Evolutionary conservation across 2,888 invertebrate genomes (phyloP).

Genomic region (Lasioglossum calceatum): DNA sequence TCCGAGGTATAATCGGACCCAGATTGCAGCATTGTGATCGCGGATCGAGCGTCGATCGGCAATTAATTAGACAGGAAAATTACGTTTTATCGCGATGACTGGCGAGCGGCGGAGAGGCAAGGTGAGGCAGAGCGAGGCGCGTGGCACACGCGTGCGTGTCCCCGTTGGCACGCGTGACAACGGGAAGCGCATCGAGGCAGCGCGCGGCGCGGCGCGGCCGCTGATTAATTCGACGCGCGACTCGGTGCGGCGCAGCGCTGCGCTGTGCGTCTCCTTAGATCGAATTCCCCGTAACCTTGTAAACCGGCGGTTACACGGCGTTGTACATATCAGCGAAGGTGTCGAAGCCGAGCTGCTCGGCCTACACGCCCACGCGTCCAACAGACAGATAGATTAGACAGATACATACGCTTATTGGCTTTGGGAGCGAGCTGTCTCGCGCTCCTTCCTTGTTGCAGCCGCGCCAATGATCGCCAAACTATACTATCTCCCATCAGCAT

Average conservation of each 20-base stretch:
- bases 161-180: slow-evolving; percentile 35
- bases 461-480: neutral
- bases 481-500: neutral
- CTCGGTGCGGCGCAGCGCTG: neutral
- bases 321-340: slow-evolving; percentile 71
- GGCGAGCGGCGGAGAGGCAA: neutral
- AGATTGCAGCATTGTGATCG: neutral
- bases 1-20: neutral
- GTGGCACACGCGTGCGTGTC: slow-evolving; percentile 24
- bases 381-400: slow-evolving; percentile 66
- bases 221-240: slow-evolving; percentile 58
- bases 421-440: slow-evolving; percentile 26
- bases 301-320: slow-evolving; percentile 69
- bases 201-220: neutral
- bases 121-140: neutral
- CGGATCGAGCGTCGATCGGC: slow-evolving; percentile 32
- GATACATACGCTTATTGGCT: slow-evolving; percentile 66
- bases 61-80: slow-evolving; percentile 60
- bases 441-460: neutral
- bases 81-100: slow-evolving; percentile 41
- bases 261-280: slow-evolving; percentile 53
- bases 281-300: slow-evolving; percentile 72
- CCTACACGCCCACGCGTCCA: slow-evolving; percentile 62
- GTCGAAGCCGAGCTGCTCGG: slow-evolving; percentile 57
- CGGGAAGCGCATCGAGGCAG: slow-evolving; percentile 3